Base-by-base conservation (phyloP, 2,888 invertebrate species). In the Timema podura region DNA sequence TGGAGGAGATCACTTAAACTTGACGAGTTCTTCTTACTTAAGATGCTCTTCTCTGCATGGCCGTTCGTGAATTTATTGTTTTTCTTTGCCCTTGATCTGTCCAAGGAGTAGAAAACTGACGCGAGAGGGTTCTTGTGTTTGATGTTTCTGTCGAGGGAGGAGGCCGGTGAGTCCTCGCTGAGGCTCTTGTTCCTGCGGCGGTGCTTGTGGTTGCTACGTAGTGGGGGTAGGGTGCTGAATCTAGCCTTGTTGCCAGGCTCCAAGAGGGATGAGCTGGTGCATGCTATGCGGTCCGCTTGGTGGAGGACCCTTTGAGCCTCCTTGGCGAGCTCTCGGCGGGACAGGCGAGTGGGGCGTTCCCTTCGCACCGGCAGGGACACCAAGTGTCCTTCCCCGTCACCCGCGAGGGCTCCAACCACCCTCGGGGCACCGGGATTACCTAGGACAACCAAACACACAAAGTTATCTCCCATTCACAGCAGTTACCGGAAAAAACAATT, bases 261-360 rank as follows among this genome's bases (percentile, higher is more conserved):
- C 15, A 59, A 15, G 13, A 64, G 57, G 11, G 71, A 9, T 6
- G 66, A 44, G 64, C 69, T 67, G 46, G 84, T 87, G 79, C 91
- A 92, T 70, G 87, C 88, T 74, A 92, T 85, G 77, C 88, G 88
- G 75, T 89, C 88, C 0, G 89, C 92, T 80, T 92, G 91, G 45
- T 89, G 87, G 67, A 91, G 82, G 48, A 92, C 91, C 77, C 73
- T 90, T 91, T 48, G 91, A 91, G 78, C 78, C 72, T 93, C 93
- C 77, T 90, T 86, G 65, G 89, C 89, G 65, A 92, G 85, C 78
- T 90, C 88, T 78, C 89, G 85, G 78, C 89, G 88, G 70, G 91
- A 89, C 54, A 89, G 83, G 77, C 89, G 88, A 66, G 88, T 87
- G 75, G 91, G 88, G 73, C 89, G 86, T 79, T 88, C 86, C 75